These are phyloP conservation scores for Alloplasta piceator DNA, from an alignment of 2,888 invertebrate genomes.

Conservation along the genomic window DNA sequence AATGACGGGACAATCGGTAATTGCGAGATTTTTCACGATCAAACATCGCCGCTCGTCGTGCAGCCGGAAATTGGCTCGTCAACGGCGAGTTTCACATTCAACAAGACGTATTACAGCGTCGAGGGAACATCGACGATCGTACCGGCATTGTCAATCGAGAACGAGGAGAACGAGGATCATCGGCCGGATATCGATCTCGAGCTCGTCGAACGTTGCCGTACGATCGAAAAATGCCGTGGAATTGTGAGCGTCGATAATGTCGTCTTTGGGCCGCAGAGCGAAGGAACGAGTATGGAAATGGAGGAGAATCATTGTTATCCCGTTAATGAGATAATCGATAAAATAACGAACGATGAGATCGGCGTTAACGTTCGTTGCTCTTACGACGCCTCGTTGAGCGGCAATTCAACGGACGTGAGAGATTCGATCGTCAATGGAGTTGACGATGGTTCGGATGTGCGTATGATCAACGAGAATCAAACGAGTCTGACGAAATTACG, in stretches of 20 bases:
- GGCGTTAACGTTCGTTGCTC: neutral
- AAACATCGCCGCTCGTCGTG: conserved; percentile 35
- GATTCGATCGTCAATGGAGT: conserved; percentile 18
- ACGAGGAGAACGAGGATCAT: conserved; percentile 39
- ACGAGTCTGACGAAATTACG: conserved; percentile 34
- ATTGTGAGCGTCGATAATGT: conserved; percentile 3
- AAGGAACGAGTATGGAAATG: no score
- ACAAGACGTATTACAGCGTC: conserved; percentile 11
- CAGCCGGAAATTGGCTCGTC: conserved; percentile 46
- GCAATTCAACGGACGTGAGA: conserved; percentile 54
- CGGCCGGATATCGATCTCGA: conserved; percentile 2
- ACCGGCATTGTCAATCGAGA: conserved; percentile 47
- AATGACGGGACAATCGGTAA: conserved; percentile 71
- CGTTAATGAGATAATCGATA: neutral
- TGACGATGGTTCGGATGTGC: conserved; percentile 30
- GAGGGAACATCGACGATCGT: conserved; percentile 23
- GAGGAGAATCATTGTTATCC: neutral
- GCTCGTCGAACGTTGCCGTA: neutral
- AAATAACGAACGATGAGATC: no score
- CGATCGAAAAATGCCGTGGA: neutral
- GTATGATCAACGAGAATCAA: conserved; percentile 41
- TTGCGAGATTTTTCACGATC: conserved; percentile 56
- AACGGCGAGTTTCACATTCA: conserved; percentile 36
- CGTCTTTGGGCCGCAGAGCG: neutral
- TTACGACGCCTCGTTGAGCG: conserved; percentile 27